These are phyloP conservation scores for Mirounga angustirostris DNA, from an alignment of 2,113 vertebrate genomes.

Conservation along the genomic window DNA sequence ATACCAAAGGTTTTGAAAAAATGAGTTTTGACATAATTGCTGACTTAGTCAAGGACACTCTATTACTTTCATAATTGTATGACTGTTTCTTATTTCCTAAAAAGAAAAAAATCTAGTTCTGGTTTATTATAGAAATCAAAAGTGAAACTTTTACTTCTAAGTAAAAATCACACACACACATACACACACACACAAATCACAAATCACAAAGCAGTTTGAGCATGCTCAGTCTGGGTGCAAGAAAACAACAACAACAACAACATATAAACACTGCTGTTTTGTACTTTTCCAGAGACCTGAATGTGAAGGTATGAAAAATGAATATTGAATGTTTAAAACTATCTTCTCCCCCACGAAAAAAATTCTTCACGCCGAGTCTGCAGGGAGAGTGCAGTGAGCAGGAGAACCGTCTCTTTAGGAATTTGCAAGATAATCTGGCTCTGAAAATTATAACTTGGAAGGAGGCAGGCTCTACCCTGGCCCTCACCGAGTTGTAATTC, in stretches of 20 bases:
- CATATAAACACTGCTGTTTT: slow-evolving; percentile 60
- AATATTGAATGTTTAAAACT: slow-evolving; percentile 53
- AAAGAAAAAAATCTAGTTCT: background rate
- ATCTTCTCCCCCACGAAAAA: slow-evolving; percentile 29
- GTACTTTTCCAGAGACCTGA: slow-evolving; percentile 79
- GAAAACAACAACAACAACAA: slow-evolving; percentile 74
- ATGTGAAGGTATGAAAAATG: slow-evolving; percentile 72
- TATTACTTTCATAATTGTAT: background rate
- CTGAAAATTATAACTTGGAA: slow-evolving; percentile 74
- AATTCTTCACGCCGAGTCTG: slow-evolving; percentile 75
- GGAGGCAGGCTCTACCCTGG: slow-evolving; percentile 49
- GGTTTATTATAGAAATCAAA: background rate
- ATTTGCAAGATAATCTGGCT: slow-evolving; percentile 74
- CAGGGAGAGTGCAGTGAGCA: slow-evolving; percentile 69
- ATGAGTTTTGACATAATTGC: background rate
- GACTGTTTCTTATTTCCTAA: background rate
- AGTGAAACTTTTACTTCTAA: background rate
- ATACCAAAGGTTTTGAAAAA: background rate
- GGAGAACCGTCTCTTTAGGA: slow-evolving; percentile 33
- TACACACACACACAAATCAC: slow-evolving; percentile 55
- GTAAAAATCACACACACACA: slow-evolving; percentile 71
- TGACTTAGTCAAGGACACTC: background rate
- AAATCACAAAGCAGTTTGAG: slow-evolving; percentile 68
- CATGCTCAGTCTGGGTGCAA: slow-evolving; percentile 53
- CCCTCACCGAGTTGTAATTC: slow-evolving; percentile 69